Percentiles rank a stretch among this genome's conserved stretches.
Evolutionary conservation across 2,888 invertebrate genomes (phyloP).

Genomic region (Caenorhabditis zanzibari): DNA sequence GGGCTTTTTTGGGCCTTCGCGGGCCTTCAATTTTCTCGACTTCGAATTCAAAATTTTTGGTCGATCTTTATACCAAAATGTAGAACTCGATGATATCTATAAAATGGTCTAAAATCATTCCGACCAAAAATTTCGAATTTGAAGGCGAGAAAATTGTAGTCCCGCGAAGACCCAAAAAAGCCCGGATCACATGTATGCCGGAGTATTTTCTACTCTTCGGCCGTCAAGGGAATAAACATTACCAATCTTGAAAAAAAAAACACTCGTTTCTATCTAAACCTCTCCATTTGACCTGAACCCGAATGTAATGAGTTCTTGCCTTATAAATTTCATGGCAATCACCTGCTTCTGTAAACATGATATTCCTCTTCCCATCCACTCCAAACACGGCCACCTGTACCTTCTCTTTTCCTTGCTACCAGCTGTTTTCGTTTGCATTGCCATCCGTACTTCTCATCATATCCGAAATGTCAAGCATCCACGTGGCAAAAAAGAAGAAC

Average conservation of each 20-base stretch:
- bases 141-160: no score
- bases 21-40: no score
- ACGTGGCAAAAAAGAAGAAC: slow-evolving; percentile 41
- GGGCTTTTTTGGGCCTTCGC: no score
- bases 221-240: no score
- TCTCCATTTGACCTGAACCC: background rate
- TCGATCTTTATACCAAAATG: no score
- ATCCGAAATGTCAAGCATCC: slow-evolving; percentile 49
- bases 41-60: no score
- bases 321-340: slow-evolving; percentile 43
- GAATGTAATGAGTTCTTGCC: slow-evolving; percentile 17
- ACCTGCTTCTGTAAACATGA: slow-evolving; percentile 64
- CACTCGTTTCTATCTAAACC: background rate
- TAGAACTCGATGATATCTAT: no score
- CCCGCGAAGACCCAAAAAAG: no score
- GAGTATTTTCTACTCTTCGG: no score
- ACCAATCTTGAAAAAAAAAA: background rate
- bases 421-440: slow-evolving; percentile 67
- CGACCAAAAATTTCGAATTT: no score
- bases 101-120: no score
- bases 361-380: slow-evolving; percentile 43
- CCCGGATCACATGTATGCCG: no score
- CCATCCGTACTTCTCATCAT: slow-evolving; percentile 4
- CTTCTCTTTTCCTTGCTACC: slow-evolving; percentile 29
- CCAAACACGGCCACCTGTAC: slow-evolving; percentile 56